Conservation (phyloP, 2,113 vertebrate species). For the Setophaga petechia region DNA sequence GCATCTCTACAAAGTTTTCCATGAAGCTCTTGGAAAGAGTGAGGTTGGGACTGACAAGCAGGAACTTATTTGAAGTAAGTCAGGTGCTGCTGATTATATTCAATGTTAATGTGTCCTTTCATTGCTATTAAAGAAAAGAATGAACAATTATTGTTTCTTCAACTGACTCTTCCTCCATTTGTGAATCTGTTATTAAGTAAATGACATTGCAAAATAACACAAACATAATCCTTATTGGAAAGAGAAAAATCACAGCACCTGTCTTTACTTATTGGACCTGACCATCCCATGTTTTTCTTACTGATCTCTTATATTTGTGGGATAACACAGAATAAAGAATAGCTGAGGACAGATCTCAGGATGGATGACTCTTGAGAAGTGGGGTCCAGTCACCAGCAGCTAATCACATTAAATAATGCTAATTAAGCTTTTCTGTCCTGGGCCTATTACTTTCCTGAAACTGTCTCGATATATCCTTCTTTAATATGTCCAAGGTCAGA, state of each 20-base stretch:
- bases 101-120: background rate
- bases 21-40: background rate
- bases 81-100: background rate
- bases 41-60: background rate
- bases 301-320: background rate
- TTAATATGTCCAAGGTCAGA: background rate
- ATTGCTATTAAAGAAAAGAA: background rate
- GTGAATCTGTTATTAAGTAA: background rate
- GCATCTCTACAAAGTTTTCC: background rate
- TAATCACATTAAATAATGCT: background rate
- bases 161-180: background rate
- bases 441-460: background rate
- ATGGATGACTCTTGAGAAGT: background rate
- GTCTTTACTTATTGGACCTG: background rate
- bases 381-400: background rate
- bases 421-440: background rate
- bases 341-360: background rate
- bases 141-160: background rate
- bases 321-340: background rate
- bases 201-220: background rate
- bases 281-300: background rate
- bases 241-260: background rate
- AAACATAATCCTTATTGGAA: background rate
- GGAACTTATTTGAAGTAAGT: background rate
- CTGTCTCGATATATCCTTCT: background rate